Percentiles rank a stretch among this genome's conserved stretches.
Evolutionary conservation across 2,888 invertebrate genomes (phyloP).

Genomic region (Acronicta alni): DNA sequence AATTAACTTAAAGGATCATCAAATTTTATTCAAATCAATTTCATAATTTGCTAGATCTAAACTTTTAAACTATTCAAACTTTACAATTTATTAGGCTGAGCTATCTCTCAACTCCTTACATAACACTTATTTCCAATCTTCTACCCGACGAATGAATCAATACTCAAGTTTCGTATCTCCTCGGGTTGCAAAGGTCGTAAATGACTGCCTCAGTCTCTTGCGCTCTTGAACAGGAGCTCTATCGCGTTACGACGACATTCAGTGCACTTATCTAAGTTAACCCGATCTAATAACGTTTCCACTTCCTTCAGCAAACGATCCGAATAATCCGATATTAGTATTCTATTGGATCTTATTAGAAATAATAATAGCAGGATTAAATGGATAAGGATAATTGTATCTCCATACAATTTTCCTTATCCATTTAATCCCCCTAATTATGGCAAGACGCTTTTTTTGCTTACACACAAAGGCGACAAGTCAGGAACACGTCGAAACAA

Average conservation of each 20-base stretch:
- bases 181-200: background rate
- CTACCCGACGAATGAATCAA: background rate
- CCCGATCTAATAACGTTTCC: conserved; percentile 13
- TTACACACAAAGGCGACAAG: background rate
- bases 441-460: too few relatives aligned
- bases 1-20: too few relatives aligned
- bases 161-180: background rate
- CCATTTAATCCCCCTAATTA: too few relatives aligned
- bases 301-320: conserved; percentile 18
- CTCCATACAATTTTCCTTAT: background rate
- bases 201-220: background rate
- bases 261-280: conserved; percentile 1
- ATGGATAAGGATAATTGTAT: conserved; percentile 15
- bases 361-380: conserved; percentile 20
- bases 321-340: conserved; percentile 26
- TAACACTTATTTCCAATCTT: conserved; percentile 7
- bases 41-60: too few relatives aligned
- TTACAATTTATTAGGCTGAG: background rate
- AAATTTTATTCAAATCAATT: too few relatives aligned
- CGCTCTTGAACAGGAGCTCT: background rate
- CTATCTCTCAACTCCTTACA: conserved; percentile 15
- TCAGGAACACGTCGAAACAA: too few relatives aligned
- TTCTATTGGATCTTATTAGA: conserved; percentile 17
- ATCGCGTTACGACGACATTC: background rate
- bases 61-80: background rate